Conservation (phyloP, 2,797 vertebrate genomes). For the Sebastes goodei region DNA sequence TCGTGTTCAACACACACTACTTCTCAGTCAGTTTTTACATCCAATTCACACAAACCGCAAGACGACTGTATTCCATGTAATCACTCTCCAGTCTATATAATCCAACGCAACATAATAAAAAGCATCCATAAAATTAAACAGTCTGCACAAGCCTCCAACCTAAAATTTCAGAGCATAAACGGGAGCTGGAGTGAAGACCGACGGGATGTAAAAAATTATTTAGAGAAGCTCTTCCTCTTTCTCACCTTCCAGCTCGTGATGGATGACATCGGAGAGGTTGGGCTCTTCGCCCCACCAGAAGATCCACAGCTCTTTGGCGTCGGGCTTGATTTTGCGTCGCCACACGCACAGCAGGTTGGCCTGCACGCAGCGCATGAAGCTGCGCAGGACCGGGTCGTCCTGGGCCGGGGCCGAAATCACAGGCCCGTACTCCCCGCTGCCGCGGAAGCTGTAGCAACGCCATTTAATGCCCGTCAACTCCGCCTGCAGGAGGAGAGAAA, state of each 20-base stretch:
- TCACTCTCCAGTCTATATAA: conserved; percentile 31
- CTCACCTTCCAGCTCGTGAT: conserved; percentile 96
- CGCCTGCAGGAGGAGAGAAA: conserved; percentile 79
- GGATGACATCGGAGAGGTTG: conserved; percentile 93
- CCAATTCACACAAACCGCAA: conserved; percentile 28
- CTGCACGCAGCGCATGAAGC: conserved; percentile 96
- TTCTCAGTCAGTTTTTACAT: conserved; percentile 16
- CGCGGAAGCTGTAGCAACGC: conserved; percentile 96
- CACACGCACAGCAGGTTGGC: conserved; percentile 97
- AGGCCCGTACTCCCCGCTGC: conserved; percentile 93
- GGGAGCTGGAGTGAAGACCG: conserved; percentile 17
- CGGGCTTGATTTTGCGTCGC: conserved; percentile 94
- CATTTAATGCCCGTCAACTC: conserved; percentile 99
- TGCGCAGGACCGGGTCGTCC: conserved; percentile 96
- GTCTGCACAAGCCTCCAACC: conserved; percentile 25
- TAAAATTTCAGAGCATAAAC: conserved; percentile 44
- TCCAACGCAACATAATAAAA: conserved; percentile 35
- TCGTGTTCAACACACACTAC: conserved; percentile 8
- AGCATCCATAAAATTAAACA: conserved; percentile 35
- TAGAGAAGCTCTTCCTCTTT: conserved; percentile 22
- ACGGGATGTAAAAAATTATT: conserved; percentile 42
- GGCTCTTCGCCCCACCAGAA: conserved; percentile 99
- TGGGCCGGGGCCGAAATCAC: conserved; percentile 97
- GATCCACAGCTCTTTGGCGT: conserved; percentile 96
- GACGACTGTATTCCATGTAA: background rate